Evolutionary conservation across 2,888 invertebrate species (phyloP), one percentile per base, ranked within the genome.

Genomic region (Leucoptera coffeella): DNA sequence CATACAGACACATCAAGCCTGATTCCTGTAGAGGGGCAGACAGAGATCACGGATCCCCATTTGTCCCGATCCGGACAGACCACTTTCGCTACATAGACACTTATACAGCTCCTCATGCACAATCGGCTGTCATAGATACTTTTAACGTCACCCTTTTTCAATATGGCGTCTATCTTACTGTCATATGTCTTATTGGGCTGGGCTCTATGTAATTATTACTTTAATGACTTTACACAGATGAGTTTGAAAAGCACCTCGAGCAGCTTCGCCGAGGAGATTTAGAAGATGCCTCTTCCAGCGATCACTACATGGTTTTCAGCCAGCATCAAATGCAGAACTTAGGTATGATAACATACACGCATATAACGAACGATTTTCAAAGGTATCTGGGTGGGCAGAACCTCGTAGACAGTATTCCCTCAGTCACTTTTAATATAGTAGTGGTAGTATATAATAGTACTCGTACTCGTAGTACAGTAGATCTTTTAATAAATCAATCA

Each of bases 241-340:
- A 58, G 9, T 43, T 42, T 10, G 64, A 62, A 13, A 43, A 48
- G 24, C 61, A 62, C 26, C 31, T 67, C 36, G 64, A 62, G 35
- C 59, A 62, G 30, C 40, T 60, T 3, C 64, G 62, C 29, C 53
- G 64, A 15, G 64, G 56, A 2, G 61, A 62, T 8, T 35, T 65
- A 15, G 58, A 59, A 30, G 59, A 58, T 15, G 54, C 56, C 1
- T 48, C 40, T 2, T 38, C 51, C 3, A 57, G 58, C 12, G 54
- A 61, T 28, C 54, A 58, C 1, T 67, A 65, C 37, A 54, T 67
- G 17, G 67, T 67, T 1, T 47, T 67, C 8, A 65, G 67, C 31
- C 67, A 67, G 38, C 67, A 67, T 41, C 67, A 65, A 47, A 64
- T 65, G 67, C 67, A 67, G 42, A 65, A 67, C 27, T 45, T 62